Conservation (phyloP, 2,113 vertebrate genomes). For the Ellobius talpinus region DNA sequence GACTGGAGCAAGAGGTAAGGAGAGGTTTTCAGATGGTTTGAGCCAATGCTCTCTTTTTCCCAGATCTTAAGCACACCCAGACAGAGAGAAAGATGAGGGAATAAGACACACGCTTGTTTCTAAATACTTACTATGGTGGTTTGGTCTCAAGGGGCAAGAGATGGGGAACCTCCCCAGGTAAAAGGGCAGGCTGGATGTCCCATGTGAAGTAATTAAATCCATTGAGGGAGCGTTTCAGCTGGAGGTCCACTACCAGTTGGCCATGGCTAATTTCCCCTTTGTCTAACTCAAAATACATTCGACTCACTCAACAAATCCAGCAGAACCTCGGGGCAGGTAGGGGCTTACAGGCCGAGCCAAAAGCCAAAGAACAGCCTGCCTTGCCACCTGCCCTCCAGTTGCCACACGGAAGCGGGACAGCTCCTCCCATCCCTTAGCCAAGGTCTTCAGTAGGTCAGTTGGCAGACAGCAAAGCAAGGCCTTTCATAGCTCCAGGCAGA, state of each 20-base stretch:
- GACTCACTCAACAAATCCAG: neutral
- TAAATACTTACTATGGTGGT: neutral
- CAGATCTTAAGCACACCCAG: neutral
- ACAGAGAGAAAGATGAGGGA: neutral
- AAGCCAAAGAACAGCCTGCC: neutral
- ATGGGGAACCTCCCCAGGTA: neutral
- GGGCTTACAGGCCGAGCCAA: neutral
- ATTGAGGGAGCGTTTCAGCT: neutral
- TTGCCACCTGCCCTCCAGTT: neutral
- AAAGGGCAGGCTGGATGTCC: neutral
- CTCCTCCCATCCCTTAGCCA: neutral
- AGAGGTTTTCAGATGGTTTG: neutral
- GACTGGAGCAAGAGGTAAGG: neutral
- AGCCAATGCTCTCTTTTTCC: neutral
- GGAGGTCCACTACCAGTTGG: neutral
- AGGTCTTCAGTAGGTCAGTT: neutral
- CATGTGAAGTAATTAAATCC: neutral
- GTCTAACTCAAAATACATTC: slow-evolving; percentile 38
- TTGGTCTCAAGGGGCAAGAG: neutral
- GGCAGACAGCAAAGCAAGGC: neutral
- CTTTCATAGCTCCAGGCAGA: fast-evolving
- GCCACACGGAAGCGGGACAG: neutral
- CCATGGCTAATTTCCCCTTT: neutral
- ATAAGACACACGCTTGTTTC: neutral
- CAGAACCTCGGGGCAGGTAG: slow-evolving; percentile 29